Conservation (phyloP, 2,888 invertebrate genomes). For the Limnephilus rhombicus region DNA sequence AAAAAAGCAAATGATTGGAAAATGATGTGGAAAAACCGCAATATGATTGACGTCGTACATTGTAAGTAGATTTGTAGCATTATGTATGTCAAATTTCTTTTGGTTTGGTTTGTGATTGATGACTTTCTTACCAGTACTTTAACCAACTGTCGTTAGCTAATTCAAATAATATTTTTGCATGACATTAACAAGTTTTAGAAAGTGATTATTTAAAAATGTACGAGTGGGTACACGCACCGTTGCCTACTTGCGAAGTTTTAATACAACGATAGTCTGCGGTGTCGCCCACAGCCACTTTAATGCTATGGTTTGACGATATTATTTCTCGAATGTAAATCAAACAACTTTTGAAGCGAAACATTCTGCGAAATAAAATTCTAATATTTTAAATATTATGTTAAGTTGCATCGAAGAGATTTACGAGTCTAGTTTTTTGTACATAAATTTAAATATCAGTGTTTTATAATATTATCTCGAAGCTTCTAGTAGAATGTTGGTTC, state of each 20-base stretch:
- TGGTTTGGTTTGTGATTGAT: slow-evolving; percentile 14
- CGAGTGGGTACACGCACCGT: background rate
- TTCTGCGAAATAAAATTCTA: background rate
- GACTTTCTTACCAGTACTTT: background rate
- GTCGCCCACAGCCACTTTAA: background rate
- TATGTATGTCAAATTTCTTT: slow-evolving; percentile 7
- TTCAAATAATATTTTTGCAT: slow-evolving; percentile 24
- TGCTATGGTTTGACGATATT: background rate
- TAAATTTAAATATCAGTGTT: background rate
- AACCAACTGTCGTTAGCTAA: slow-evolving; percentile 6
- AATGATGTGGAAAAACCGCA: slow-evolving; percentile 8
- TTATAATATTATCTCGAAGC: background rate
- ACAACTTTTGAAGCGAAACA: background rate
- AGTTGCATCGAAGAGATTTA: background rate
- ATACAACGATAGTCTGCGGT: background rate
- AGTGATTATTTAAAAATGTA: slow-evolving; percentile 14
- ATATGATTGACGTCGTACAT: background rate
- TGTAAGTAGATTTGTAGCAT: background rate
- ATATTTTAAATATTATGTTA: background rate
- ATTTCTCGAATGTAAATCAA: background rate
- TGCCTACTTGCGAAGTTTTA: slow-evolving; percentile 7
- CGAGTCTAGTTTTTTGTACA: background rate
- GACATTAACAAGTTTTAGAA: slow-evolving; percentile 20
- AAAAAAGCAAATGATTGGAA: slow-evolving; percentile 47
- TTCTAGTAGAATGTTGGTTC: background rate